Conservation (phyloP, 2,113 vertebrate species). For the Triplophysa dalaica region DNA sequence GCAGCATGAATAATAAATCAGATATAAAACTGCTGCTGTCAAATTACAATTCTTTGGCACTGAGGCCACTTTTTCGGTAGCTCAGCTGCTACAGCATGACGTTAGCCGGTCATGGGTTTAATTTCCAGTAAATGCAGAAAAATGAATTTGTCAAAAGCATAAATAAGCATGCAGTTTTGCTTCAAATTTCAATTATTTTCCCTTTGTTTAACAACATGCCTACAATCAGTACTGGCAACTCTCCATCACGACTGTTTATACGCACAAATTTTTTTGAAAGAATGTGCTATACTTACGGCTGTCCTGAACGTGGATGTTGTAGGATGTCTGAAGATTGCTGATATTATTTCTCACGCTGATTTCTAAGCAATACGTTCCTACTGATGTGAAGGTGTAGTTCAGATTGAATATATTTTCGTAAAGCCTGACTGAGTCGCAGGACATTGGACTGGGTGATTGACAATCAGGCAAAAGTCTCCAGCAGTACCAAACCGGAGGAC, state of each 20-base stretch:
- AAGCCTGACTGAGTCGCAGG: slow-evolving; percentile 78
- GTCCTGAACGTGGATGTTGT: slow-evolving; percentile 74
- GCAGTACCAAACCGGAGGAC: slow-evolving; percentile 82
- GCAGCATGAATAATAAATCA: neutral
- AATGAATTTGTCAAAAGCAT: neutral
- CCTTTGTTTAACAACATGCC: too few species aligned
- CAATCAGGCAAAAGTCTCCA: slow-evolving; percentile 84
- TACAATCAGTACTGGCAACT: too few species aligned
- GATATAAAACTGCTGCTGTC: too few species aligned
- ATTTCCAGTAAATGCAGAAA: too few species aligned
- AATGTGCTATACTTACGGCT: slow-evolving; percentile 73
- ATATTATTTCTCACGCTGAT: slow-evolving; percentile 76
- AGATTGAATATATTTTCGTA: slow-evolving; percentile 74
- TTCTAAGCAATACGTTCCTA: slow-evolving; percentile 82
- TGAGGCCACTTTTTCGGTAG: too few species aligned
- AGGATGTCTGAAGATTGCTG: slow-evolving; percentile 80
- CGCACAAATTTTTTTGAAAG: too few species aligned
- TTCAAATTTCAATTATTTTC: neutral
- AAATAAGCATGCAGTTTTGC: neutral
- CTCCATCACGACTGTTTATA: too few species aligned
- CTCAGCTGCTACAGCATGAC: too few species aligned
- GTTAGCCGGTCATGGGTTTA: too few species aligned
- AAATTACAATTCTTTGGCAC: too few species aligned
- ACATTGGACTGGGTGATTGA: slow-evolving; percentile 58
- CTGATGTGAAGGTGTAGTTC: slow-evolving; percentile 76